phyloP scores from a whole-genome alignment of 2,797 vertebrate genomes.

The Crocidura indochinensis region DNA sequence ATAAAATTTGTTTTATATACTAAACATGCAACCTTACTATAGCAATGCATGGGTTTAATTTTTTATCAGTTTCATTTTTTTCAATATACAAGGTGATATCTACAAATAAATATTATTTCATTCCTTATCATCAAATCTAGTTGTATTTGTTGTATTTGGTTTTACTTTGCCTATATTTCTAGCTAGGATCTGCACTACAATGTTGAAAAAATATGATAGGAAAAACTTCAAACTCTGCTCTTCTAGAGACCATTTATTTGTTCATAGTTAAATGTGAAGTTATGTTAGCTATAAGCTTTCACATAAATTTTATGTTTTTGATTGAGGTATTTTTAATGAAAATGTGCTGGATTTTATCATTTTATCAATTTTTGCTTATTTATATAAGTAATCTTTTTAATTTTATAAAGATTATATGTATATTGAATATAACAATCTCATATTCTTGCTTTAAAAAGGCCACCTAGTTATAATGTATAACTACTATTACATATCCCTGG shows the following conservation, averaged over 20 bases:
- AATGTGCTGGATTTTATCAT: not conserved
- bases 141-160: not conserved
- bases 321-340: not conserved
- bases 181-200: not conserved
- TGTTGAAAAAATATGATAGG: not conserved
- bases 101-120: constrained; percentile 38
- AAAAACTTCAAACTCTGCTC: not conserved
- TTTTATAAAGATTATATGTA: not conserved
- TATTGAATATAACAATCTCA: not conserved
- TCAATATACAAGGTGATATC: not conserved
- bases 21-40: not conserved
- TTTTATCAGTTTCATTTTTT: not conserved
- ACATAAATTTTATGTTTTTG: not conserved
- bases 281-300: not conserved
- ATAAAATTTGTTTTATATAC: not conserved
- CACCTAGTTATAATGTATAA: not conserved
- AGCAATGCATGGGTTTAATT: not conserved
- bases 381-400: not conserved
- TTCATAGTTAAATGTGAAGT: not conserved
- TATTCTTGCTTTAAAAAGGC: not conserved
- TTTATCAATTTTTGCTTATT: not conserved
- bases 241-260: not conserved
- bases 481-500: not conserved
- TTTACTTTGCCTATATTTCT: constrained; percentile 36
- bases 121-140: not conserved